Conservation (phyloP, 2,797 vertebrate species). For the Peromyscus melanophrys region DNA sequence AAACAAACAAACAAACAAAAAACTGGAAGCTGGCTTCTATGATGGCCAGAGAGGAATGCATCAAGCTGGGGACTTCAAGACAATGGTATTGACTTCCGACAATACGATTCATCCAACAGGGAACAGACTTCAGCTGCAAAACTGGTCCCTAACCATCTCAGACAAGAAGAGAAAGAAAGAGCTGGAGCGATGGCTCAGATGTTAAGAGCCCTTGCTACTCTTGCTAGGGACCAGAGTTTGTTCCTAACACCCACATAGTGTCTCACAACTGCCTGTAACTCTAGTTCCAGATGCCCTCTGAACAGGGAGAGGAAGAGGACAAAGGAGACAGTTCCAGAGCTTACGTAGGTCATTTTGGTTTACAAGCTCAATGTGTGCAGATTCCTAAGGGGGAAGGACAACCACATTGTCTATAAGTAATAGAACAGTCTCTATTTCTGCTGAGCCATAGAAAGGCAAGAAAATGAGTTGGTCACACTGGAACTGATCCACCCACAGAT, state of each 20-base stretch:
- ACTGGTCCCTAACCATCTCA: not conserved
- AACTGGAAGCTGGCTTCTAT: not conserved
- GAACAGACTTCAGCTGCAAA: not conserved
- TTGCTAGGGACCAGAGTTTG: not conserved
- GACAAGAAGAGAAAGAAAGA: not conserved
- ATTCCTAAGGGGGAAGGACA: no score
- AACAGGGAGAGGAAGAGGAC: not conserved
- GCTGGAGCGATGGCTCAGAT: not conserved
- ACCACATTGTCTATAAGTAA: not conserved
- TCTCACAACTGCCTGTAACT: not conserved
- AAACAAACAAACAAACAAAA: not conserved
- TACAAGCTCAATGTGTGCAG: not conserved
- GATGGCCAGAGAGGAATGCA: not conserved
- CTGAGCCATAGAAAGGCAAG: conserved; percentile 95
- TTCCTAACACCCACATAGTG: not conserved
- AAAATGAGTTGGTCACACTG: conserved; percentile 96
- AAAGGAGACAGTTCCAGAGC: not conserved
- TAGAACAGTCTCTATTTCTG: conserved; percentile 95
- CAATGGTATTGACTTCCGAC: no score
- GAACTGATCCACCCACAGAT: conserved; percentile 96
- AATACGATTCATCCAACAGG: not conserved
- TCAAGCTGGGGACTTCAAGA: not conserved
- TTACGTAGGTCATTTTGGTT: not conserved
- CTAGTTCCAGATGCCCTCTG: not conserved
- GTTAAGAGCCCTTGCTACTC: not conserved